These are phyloP conservation scores for Colaptes auratus DNA, from an alignment of 2,113 vertebrate genomes.

Conservation along the genomic window DNA sequence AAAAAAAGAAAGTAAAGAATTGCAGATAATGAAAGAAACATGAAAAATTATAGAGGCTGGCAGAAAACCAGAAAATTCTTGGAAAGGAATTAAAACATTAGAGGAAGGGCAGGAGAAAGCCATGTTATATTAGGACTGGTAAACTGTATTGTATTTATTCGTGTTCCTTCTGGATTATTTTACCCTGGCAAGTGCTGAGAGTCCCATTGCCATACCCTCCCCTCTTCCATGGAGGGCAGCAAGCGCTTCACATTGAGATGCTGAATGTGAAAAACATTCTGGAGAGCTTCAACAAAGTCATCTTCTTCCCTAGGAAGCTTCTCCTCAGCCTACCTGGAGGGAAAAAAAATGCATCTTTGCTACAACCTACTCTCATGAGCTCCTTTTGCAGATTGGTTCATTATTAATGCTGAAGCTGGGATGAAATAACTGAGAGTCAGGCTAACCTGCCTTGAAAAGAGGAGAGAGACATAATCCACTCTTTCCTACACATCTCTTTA, in stretches of 20 bases:
- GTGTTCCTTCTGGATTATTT: conserved; percentile 29
- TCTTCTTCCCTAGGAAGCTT: background rate
- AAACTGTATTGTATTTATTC: conserved; percentile 42
- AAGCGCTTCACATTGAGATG: conserved; percentile 23
- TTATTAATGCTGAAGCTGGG: background rate
- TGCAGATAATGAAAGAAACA: background rate
- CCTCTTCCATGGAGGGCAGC: background rate
- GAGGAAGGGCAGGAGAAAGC: background rate
- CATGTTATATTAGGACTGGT: background rate
- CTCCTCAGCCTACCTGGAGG: background rate
- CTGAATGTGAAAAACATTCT: background rate
- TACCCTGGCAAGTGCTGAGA: conserved; percentile 5
- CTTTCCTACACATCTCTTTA: background rate
- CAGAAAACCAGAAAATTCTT: background rate
- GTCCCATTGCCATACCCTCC: background rate
- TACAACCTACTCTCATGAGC: background rate
- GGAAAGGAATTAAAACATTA: background rate
- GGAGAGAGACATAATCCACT: background rate
- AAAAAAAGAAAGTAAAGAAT: background rate
- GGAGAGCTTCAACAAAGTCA: background rate
- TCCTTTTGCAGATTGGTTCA: background rate
- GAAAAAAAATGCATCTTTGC: background rate
- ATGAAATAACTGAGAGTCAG: background rate
- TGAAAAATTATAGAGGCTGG: background rate
- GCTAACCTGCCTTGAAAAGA: background rate